phyloP scores from a whole-genome alignment of 2,888 invertebrate species.

The Erebia aethiops region DNA sequence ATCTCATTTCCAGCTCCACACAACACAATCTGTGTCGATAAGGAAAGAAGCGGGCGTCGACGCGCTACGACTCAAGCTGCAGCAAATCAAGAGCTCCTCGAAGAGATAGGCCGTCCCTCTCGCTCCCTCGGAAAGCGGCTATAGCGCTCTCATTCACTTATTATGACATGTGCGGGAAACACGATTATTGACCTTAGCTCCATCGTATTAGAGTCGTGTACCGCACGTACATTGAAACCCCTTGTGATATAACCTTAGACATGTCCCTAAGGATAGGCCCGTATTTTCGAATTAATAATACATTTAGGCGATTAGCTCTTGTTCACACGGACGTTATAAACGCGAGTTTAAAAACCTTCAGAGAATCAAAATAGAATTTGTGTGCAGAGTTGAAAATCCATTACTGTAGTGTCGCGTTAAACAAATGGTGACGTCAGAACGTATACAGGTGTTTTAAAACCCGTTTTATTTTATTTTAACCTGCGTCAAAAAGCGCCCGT shows the following conservation, averaged over 20 bases:
- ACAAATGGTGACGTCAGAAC: too few species aligned
- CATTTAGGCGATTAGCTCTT: too few species aligned
- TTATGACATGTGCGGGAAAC: slow-evolving; percentile 32
- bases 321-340: too few species aligned
- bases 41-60: slow-evolving; percentile 77
- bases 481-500: too few species aligned
- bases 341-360: too few species aligned
- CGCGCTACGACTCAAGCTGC: slow-evolving; percentile 75
- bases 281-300: slow-evolving; percentile 6
- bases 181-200: slow-evolving; percentile 24
- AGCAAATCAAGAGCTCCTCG: slow-evolving; percentile 79
- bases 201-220: slow-evolving; percentile 22
- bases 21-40: slow-evolving; percentile 64
- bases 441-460: too few species aligned
- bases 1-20: slow-evolving; percentile 65
- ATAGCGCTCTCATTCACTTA: slow-evolving; percentile 30
- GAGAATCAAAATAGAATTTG: too few species aligned
- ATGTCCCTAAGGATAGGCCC: slow-evolving; percentile 6
- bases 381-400: too few species aligned
- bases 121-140: slow-evolving; percentile 19
- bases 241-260: slow-evolving; percentile 37
- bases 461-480: too few species aligned
- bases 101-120: slow-evolving; percentile 65
- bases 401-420: too few species aligned
- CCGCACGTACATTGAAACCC: slow-evolving; percentile 24